A percentile compares a stretch with the other conserved stretches of the same genome.
phyloP scores from a whole-genome alignment of 2,888 invertebrate genomes.

The Dryomyza anilis region DNA sequence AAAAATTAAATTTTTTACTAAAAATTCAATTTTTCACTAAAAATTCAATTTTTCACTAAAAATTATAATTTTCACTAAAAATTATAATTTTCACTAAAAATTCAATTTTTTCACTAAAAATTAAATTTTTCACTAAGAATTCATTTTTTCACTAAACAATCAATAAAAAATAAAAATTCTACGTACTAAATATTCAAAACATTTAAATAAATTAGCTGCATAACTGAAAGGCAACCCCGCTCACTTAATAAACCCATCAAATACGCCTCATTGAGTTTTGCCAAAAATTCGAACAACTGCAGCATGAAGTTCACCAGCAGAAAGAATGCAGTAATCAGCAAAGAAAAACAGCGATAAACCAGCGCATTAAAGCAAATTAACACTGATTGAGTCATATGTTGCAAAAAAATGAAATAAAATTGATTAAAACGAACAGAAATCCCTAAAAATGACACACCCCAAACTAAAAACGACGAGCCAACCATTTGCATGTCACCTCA shows the following conservation, averaged over 20 bases:
- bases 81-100: too few species aligned
- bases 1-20: too few species aligned
- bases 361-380: constrained; percentile 4
- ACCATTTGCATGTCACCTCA: constrained; percentile 20
- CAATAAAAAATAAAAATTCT: too few species aligned
- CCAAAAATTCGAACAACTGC: background rate
- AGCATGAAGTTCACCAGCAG: background rate
- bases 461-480: background rate
- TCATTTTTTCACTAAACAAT: too few species aligned
- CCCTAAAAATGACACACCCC: background rate
- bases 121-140: too few species aligned
- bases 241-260: background rate
- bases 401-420: background rate
- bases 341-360: background rate
- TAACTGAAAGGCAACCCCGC: too few species aligned
- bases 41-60: too few species aligned
- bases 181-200: too few species aligned
- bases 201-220: too few species aligned
- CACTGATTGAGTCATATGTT: constrained; percentile 1
- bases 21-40: too few species aligned
- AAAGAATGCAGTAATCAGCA: background rate
- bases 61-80: too few species aligned
- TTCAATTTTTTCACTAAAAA: too few species aligned
- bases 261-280: background rate
- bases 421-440: background rate